Evolutionary conservation across 1,140 invertebrate species (phyloP), one percentile per base, ranked within the genome.

Genomic region (Pogonus chalceus): DNA sequence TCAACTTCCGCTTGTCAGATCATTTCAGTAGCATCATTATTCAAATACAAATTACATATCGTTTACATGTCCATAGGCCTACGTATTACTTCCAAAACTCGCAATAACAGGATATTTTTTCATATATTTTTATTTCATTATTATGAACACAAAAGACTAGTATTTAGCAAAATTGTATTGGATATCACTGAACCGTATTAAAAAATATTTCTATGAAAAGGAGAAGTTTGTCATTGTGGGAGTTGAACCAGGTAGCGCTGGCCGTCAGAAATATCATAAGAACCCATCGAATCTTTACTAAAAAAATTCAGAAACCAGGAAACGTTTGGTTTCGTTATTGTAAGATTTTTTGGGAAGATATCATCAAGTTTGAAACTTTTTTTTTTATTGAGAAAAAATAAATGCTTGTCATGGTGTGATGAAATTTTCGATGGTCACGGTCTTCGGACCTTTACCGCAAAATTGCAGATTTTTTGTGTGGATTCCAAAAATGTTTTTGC

Each of bases 221-320:
- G 3, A 9, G 18, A 43, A 43, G 18, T 43, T 7, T 43, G 37
- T 43, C 37, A 43, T 43, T 43, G 26, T 7, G 26, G 26, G 7
- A 31, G 14, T 14, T 31, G 26, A 14, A 31, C 26, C 26, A 4
- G 7, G 37, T 43, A 43, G 3, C n/a, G n/a, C n/a, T n/a, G n/a
- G 9, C 37, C 37, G 18, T 18, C 37, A 43, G 37, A 16, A 43
- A 43, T 12, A 43, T 12, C 18, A 43, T 31, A 10, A 7, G 37
- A 43, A 43, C 26, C 26, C 7, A 31, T 31, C 26, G 26, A 7
- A 31, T 4, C 7, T 7, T 4, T 7, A 4, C 26, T 12, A 16
- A 43, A 43, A 43, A 43, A 43, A 43, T 43, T 3, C 18, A 43
- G 3, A 43, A 43, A 12, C 37, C 37, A 43, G 37, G 37, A 43